phyloP scores from a whole-genome alignment of 2,888 invertebrate species.

The Noctua janthina region DNA sequence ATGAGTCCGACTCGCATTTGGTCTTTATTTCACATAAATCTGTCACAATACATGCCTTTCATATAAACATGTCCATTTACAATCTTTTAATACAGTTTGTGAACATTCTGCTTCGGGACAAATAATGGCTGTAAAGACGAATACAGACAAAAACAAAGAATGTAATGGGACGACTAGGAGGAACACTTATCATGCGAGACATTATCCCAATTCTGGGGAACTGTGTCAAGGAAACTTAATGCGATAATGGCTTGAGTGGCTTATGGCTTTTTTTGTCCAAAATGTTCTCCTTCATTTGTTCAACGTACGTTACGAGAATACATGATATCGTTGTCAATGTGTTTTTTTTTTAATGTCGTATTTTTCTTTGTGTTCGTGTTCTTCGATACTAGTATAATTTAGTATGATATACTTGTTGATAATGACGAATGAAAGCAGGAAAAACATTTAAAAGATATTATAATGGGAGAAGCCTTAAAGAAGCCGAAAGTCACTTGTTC shows the following conservation, averaged over 20 bases:
- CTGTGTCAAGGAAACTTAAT: slow-evolving; percentile 19
- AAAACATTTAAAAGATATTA: too few relatives aligned
- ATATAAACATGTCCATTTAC: slow-evolving; percentile 9
- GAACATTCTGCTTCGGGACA: not conserved
- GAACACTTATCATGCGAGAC: slow-evolving; percentile 12
- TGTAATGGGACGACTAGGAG: not conserved
- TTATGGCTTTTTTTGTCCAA: slow-evolving; percentile 10
- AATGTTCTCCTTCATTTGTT: slow-evolving; percentile 7
- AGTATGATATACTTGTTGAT: too few relatives aligned
- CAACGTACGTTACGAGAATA: not conserved
- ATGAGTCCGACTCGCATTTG: too few relatives aligned
- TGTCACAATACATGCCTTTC: not conserved
- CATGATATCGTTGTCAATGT: not conserved
- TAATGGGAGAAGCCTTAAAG: too few relatives aligned
- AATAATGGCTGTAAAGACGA: not conserved
- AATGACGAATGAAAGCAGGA: too few relatives aligned
- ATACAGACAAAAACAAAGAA: slow-evolving; percentile 1
- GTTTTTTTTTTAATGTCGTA: not conserved
- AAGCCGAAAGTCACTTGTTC: too few relatives aligned
- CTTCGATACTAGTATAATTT: too few relatives aligned
- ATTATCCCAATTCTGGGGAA: not conserved
- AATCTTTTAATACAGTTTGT: slow-evolving; percentile 7
- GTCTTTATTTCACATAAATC: not conserved
- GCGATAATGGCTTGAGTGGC: slow-evolving; percentile 5
- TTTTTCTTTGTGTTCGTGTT: not conserved